Percentiles rank a stretch among this genome's conserved stretches.
phyloP scores from a whole-genome alignment of 1,140 invertebrate genomes.

The Drosophila lacertosa region DNA sequence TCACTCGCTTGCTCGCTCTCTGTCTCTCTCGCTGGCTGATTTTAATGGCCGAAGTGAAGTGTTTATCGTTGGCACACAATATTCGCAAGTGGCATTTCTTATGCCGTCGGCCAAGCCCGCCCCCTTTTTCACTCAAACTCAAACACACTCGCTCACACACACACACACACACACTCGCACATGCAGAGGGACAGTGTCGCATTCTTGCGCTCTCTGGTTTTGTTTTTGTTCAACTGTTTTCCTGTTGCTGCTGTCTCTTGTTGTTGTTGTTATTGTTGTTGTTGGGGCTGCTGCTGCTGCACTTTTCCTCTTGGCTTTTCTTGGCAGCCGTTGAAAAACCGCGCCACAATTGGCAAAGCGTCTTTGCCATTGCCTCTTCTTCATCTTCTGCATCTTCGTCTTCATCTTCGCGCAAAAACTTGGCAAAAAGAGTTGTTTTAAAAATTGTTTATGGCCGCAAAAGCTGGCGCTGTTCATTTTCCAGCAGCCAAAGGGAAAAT shows the following conservation, averaged over 20 bases:
- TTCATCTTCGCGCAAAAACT: conserved; percentile 40
- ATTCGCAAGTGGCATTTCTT: conserved; percentile 82
- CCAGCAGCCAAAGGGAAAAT: conserved; percentile 52
- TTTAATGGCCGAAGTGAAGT: conserved; percentile 84
- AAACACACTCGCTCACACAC: conserved; percentile 22
- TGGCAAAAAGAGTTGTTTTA: conserved; percentile 82
- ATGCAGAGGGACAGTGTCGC: conserved; percentile 33
- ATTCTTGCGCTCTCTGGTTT: conserved; percentile 48
- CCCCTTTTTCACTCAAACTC: conserved; percentile 66
- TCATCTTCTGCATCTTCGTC: conserved; percentile 16
- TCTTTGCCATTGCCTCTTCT: conserved; percentile 44
- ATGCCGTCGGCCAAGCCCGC: conserved; percentile 71
- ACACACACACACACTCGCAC: conserved; percentile 13
- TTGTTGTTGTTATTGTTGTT: conserved; percentile 38
- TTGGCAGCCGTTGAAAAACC: conserved; percentile 79
- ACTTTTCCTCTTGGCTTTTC: conserved; percentile 72
- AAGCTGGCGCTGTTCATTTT: conserved; percentile 78
- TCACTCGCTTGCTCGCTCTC: conserved; percentile 30
- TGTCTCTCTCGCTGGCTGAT: conserved; percentile 68
- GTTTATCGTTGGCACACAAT: conserved; percentile 84
- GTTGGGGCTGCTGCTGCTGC: conserved; percentile 52
- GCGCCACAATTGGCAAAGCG: conserved; percentile 75
- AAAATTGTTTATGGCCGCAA: conserved; percentile 77
- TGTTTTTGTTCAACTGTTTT: conserved; percentile 57
- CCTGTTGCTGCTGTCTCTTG: conserved; percentile 44